These are phyloP conservation scores for Anolis carolinensis DNA, from an alignment of 2,113 vertebrate genomes.

Conservation along the genomic window DNA sequence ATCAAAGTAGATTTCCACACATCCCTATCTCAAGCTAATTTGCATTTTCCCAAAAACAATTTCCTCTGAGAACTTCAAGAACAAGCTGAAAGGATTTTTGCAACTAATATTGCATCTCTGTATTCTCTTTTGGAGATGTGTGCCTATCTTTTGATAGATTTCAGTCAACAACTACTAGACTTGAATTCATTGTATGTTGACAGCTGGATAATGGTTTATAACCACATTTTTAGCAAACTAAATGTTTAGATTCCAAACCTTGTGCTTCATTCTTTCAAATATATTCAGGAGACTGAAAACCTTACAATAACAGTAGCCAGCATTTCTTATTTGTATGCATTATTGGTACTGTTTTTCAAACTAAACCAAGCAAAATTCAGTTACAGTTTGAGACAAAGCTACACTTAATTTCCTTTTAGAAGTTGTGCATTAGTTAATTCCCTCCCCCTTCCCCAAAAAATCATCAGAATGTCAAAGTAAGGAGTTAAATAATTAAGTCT, in stretches of 20 bases:
- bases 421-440: background rate
- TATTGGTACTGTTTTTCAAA: background rate
- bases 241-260: background rate
- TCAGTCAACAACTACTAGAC: background rate
- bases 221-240: background rate
- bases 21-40: background rate
- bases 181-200: background rate
- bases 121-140: background rate
- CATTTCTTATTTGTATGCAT: background rate
- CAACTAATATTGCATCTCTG: background rate
- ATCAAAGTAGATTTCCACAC: conserved; percentile 9
- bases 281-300: background rate
- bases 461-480: too few species aligned
- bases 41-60: conserved; percentile 11
- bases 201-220: background rate
- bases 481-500: background rate
- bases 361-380: background rate
- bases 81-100: background rate
- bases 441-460: background rate
- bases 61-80: conserved; percentile 10
- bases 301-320: background rate
- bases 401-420: background rate
- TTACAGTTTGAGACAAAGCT: background rate
- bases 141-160: background rate
- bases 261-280: background rate